Evolutionary conservation across 2,797 vertebrate species (phyloP).

Genomic region (Pangasius mekongensis): DNA sequence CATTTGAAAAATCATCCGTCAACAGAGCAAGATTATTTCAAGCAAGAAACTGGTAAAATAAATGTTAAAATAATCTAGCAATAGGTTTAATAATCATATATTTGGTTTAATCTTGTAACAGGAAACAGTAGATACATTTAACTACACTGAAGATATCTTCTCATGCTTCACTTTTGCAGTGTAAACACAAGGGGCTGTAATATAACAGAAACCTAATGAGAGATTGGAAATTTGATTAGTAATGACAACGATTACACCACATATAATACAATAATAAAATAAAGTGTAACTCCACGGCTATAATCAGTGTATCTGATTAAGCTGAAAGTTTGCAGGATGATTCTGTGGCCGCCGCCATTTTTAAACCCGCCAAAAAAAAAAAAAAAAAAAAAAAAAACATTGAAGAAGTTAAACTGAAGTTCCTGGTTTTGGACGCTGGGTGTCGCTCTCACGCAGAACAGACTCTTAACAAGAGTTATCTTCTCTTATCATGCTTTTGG

Average conservation of each 20-base stretch:
- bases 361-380: not conserved
- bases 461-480: not conserved
- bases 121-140: not conserved
- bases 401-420: not conserved
- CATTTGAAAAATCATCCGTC: not conserved
- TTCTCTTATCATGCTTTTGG: not conserved
- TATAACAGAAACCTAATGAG: not conserved
- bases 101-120: not conserved
- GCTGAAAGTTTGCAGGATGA: not conserved
- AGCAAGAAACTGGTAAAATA: not conserved
- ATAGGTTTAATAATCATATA: not conserved
- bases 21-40: not conserved
- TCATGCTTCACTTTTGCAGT: not conserved
- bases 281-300: not conserved
- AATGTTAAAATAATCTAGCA: not conserved
- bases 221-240: not conserved
- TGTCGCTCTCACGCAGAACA: not conserved
- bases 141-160: not conserved
- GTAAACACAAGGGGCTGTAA: not conserved
- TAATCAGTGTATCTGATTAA: not conserved
- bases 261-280: not conserved
- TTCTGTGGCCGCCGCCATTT: constrained; percentile 6
- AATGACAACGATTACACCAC: not conserved
- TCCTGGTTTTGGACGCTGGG: not conserved
- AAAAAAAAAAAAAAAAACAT: not conserved